Evolutionary conservation across 1,140 invertebrate species (phyloP).

Genomic region (Drosophila carrolli): DNA sequence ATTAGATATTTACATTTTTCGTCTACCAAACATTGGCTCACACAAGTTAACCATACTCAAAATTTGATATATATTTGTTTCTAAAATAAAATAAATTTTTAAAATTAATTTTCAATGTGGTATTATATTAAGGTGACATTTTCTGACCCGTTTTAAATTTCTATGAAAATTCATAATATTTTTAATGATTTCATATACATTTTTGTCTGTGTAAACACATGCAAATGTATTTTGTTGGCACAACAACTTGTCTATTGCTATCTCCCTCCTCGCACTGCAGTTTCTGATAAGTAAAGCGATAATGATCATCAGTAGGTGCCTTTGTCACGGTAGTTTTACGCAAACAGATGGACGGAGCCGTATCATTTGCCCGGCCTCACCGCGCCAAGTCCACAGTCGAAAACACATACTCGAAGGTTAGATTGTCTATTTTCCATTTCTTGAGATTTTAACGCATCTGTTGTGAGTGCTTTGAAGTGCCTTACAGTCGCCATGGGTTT

Average conservation of each 20-base stretch:
- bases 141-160: too few species aligned
- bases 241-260: conserved; percentile 43
- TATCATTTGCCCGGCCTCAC: conserved; percentile 62
- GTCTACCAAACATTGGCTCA: too few species aligned
- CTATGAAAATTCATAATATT: too few species aligned
- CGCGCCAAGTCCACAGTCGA: conserved; percentile 9
- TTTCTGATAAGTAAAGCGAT: conserved; percentile 46
- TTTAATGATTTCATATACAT: too few species aligned
- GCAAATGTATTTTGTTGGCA: conserved; percentile 48
- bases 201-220: background rate
- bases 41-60: too few species aligned
- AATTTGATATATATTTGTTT: too few species aligned
- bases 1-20: too few species aligned
- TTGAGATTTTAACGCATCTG: conserved; percentile 17
- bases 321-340: conserved; percentile 35
- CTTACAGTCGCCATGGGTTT: conserved; percentile 2
- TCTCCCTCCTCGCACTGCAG: conserved; percentile 44
- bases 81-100: too few species aligned
- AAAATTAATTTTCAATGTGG: too few species aligned
- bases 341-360: conserved; percentile 11
- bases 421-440: conserved; percentile 23
- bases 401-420: conserved; percentile 22
- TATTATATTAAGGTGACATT: too few species aligned
- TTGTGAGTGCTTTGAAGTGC: conserved; percentile 5
- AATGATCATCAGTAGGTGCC: conserved; percentile 22